A percentile compares a stretch with the other conserved stretches of the same genome.
phyloP scores from a whole-genome alignment of 2,113 vertebrate species.

The Mesoclemmys tuberculata region DNA sequence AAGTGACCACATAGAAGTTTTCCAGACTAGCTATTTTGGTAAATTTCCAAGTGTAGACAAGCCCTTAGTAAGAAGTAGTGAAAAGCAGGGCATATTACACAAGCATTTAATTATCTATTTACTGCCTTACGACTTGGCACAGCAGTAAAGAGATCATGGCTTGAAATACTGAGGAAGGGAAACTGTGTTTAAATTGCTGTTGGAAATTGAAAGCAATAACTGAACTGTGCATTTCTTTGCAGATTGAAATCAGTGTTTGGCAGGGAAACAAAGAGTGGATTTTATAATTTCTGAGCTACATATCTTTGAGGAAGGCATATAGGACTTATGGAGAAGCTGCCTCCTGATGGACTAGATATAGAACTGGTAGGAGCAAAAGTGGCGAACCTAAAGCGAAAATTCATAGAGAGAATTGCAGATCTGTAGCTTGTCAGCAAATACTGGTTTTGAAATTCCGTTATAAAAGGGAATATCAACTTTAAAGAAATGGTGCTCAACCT shows the following conservation, averaged over 20 bases:
- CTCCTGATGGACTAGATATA: not conserved
- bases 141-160: not conserved
- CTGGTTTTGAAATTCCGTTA: not conserved
- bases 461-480: not conserved
- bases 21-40: constrained; percentile 23
- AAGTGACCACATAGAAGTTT: not conserved
- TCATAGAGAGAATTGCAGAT: not conserved
- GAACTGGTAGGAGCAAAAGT: constrained; percentile 12
- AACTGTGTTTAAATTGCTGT: not conserved
- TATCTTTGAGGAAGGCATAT: not conserved
- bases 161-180: not conserved
- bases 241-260: constrained; percentile 40
- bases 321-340: not conserved
- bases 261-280: constrained; percentile 17
- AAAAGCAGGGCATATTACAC: not conserved
- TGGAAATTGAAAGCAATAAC: not conserved
- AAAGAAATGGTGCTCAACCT: not conserved
- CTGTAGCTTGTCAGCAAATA: not conserved
- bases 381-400: not conserved
- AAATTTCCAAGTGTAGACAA: not conserved
- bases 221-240: not conserved
- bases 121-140: not conserved
- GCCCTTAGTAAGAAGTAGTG: not conserved
- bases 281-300: constrained; percentile 45
- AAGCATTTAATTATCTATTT: not conserved